Evolutionary conservation across 2,797 vertebrate species (phyloP), one percentile per base, ranked within the genome.

Genomic region (Acanthornis magna): DNA sequence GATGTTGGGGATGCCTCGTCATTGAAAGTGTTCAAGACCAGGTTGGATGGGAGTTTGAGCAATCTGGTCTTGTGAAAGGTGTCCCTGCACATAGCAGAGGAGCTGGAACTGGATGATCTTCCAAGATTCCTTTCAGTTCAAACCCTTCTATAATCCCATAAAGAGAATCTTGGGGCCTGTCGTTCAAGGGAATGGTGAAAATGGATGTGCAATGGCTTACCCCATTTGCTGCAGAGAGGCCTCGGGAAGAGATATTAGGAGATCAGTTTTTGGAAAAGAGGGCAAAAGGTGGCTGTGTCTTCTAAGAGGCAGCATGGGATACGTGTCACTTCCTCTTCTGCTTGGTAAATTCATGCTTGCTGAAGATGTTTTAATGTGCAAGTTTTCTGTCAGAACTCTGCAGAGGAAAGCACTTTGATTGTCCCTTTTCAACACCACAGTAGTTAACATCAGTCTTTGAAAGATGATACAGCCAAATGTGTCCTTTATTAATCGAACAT

Each of bases 161-260:
- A 78, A 66, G 32, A 68, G 30, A 6, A 21, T n/a, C 25, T 58
- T 25, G 19, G 9, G 47, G 16, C 32, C n/a, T 36, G 25, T 68
- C 42, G 38, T 91, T 86, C 22, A 57, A 62, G 27, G 7, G 6
- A 3, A 2, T 47, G 7, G 10, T 74, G 7, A 62, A 88, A 78
- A 50, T 15, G 82, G 53, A 21, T 45, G 47, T 57, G 53, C 29
- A 50, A 25, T 17, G 13, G 15, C 23, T 66, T 67, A 42, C 21
- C 6, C 1, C 1, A 19, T 45, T 63, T 40, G 12, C 23, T 63
- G 61, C 18, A 53, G 57, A 75, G 68, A 20, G 10, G 25, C 7
- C 23, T 68, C 0, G 0, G 23, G 21, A 38, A 42, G 23, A 63
- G 16, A 7, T 73, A 34, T 12, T 7, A 53, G 10, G 20, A 58